Base-by-base conservation (phyloP, 2,113 vertebrate genomes). In the Pachycephala philippinensis region DNA sequence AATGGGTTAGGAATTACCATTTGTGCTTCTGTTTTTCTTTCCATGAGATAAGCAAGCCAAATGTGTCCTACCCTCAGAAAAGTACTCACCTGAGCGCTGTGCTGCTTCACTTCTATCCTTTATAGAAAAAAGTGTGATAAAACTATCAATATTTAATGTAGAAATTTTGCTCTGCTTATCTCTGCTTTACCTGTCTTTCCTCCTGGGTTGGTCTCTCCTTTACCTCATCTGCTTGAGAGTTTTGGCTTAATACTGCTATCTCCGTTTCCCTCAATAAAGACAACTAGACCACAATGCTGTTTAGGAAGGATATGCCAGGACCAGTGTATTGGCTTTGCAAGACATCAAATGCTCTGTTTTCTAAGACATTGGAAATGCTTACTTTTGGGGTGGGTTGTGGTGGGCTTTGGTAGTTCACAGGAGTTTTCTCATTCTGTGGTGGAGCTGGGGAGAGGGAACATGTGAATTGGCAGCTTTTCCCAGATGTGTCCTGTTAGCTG, bases 151-250 rank as follows among this genome's bases (percentile, higher is more conserved):
- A 93, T 72, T 91, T 81, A 69, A 85, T 74, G 65, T 61, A 75
- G 68, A 85, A 56, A 83, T 89, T 94, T 85, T 93, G 44, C 61
- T 81, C 49, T 8, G 9, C 76, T 84, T 63, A 26, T 81, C 50
- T 69, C 26, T 84, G 59, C 35, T 76, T 81, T 78, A 74, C 69
- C 49, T 69, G 35, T 53, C 31, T 72, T 93, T 57, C 75, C 45
- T 89, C 44, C 71, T 84, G 80, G 37, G 15, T 28, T 87, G 28
- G 33, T 66, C 37, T 95, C 77, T 88, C 17, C 50, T 96, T 77
- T 77, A 33, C 57, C 42, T 93, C 87, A 87, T 94, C 79, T 93
- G 53, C 92, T 89, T 90, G 90, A 92, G 93, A 77, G 39, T 84
- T 70, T 89, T 92, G 74, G 61, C 71, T 85, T 96, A 87, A 89